These are phyloP conservation scores for Procambarus virginalis DNA, from an alignment of 1,140 invertebrate genomes.

Conservation along the genomic window DNA sequence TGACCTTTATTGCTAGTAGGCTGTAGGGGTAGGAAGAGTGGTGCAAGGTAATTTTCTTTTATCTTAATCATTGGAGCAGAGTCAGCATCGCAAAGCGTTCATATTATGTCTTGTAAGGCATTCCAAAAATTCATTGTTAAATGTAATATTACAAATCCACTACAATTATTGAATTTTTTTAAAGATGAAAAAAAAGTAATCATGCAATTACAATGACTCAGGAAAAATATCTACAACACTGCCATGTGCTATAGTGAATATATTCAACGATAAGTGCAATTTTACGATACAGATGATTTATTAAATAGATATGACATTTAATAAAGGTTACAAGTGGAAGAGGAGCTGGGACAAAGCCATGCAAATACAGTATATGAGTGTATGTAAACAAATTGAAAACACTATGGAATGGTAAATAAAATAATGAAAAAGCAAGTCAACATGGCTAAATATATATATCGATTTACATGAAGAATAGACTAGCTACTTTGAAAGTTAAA, in stretches of 20 bases:
- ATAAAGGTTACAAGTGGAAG: too few species aligned
- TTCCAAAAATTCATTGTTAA: neutral
- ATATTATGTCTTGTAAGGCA: neutral
- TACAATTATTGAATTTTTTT: neutral
- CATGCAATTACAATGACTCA: neutral
- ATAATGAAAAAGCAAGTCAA: neutral
- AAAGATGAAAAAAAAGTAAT: neutral
- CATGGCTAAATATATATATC: neutral
- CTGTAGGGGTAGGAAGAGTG: neutral
- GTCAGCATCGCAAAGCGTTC: neutral
- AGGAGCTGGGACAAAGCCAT: too few species aligned
- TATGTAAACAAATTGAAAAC: too few species aligned
- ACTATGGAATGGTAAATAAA: neutral
- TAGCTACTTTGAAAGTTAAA: too few species aligned
- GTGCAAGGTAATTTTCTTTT: neutral
- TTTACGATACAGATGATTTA: too few species aligned
- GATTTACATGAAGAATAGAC: neutral
- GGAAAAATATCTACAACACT: neutral
- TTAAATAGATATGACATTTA: too few species aligned
- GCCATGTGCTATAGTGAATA: neutral
- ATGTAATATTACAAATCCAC: neutral
- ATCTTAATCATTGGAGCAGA: neutral
- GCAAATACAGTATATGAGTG: too few species aligned
- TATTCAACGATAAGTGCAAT: too few species aligned
- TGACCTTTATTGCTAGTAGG: conserved; percentile 17